Conservation (phyloP, 2,113 vertebrate species). For the Semnornis frantzii region DNA sequence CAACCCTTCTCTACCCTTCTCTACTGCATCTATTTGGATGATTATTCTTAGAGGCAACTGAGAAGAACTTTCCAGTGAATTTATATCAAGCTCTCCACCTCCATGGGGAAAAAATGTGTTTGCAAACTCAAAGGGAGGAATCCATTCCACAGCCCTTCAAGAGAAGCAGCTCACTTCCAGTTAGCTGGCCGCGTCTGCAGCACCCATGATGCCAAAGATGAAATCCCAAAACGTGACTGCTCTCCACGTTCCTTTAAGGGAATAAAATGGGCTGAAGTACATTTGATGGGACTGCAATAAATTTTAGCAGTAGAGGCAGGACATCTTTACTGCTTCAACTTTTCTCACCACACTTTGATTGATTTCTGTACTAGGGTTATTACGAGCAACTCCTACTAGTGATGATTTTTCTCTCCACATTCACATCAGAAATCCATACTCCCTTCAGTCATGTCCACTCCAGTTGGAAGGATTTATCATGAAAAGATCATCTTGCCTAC, state of each 20-base stretch:
- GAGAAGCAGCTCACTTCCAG: background rate
- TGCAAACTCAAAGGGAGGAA: background rate
- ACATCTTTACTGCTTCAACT: background rate
- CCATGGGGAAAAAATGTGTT: fast-evolving
- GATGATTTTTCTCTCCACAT: background rate
- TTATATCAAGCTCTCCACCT: background rate
- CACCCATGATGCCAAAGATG: background rate
- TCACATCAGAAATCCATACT: background rate
- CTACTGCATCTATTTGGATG: background rate
- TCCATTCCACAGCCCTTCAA: background rate
- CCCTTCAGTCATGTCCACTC: background rate
- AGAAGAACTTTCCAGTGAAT: background rate
- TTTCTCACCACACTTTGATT: background rate
- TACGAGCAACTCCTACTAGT: background rate
- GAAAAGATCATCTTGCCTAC: background rate
- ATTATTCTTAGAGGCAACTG: background rate
- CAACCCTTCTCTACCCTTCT: background rate
- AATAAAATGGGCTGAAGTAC: background rate
- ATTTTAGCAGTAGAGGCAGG: background rate
- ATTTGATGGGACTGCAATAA: background rate
- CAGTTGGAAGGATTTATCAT: background rate
- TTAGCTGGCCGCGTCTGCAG: background rate
- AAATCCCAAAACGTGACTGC: background rate
- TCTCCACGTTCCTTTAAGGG: background rate
- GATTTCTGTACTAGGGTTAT: background rate